Evolutionary conservation across 2,888 invertebrate genomes (phyloP), one percentile per base, ranked within the genome.

Genomic region (Biston stratarius): DNA sequence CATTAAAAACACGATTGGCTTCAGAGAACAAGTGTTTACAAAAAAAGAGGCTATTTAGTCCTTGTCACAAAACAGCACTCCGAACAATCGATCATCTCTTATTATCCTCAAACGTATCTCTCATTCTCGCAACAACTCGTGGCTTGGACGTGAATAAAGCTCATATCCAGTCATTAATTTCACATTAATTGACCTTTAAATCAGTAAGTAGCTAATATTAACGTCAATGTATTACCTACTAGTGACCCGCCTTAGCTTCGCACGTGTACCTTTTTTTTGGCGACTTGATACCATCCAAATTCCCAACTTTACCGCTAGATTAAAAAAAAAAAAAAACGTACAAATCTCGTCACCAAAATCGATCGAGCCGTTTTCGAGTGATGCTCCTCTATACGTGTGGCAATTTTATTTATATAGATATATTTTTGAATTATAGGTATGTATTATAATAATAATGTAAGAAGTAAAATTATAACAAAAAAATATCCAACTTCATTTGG

Each of bases 21-120:
- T 40, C 42, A 47, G 40, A 67, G 59, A 70, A 66, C 58, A 24
- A 51, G 47, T 68, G 68, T 69, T 65, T 52, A 67, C 64, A 67
- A 59, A 38, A 47, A 24, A 51, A 6, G 62, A 15, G 51, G 34
- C 58, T 64, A 59, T 69, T 70, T 49, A 58, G 61, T 63, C 51
- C 61, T 49, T 53, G 70, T 70, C 68, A 12, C 42, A 33, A 55
- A 12, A 47, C 51, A 71, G 51, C 72, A 57, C 53, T 14, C 62
- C 61, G 60, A 47, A 11, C 55, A 36, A 73, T 69, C 48, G 40
- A 64, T 73, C 61, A 66, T 52, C 45, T 33, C 40, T 59, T 59
- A 45, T 53, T 52, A 53, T 42, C 64, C 12, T 51, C 42, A 5
- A 49, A 62, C 15, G 33, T 34, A 40, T 56, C 48, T 49, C 15